These are phyloP conservation scores for Pterobdella sp. DNA, from an alignment of 2,888 invertebrate species.

Conservation along the genomic window DNA sequence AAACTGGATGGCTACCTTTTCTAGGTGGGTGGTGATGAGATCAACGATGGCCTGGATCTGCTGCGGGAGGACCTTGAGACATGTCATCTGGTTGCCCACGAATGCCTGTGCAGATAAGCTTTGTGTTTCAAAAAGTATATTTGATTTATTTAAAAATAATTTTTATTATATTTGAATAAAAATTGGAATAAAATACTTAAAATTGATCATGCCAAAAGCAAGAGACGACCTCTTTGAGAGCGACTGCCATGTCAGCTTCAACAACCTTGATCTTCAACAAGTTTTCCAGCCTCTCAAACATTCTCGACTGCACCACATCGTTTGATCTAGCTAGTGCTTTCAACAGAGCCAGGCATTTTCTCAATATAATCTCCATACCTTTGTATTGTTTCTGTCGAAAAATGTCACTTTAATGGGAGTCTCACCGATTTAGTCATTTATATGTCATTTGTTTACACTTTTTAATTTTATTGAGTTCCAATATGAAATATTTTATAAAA, in stretches of 20 bases:
- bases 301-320: conserved; percentile 39
- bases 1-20: too few species aligned
- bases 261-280: conserved; percentile 40
- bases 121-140: neutral
- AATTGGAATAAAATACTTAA: neutral
- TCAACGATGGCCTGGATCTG: conserved; percentile 41
- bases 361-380: conserved; percentile 39
- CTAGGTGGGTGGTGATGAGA: conserved; percentile 40
- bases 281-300: conserved; percentile 41
- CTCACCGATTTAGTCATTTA: too few species aligned
- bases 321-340: conserved; percentile 40
- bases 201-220: neutral
- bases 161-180: neutral
- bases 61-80: conserved; percentile 40
- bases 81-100: conserved; percentile 41
- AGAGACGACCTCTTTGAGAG: conserved; percentile 39
- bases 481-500: neutral
- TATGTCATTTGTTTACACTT: too few species aligned
- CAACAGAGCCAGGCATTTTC: conserved; percentile 38
- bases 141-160: neutral
- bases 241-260: conserved; percentile 40
- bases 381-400: conserved; percentile 39
- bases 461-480: too few species aligned
- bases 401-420: too few species aligned
- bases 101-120: conserved; percentile 38